Conservation (phyloP, 2,888 invertebrate genomes). For the Lasioglossum morio region DNA sequence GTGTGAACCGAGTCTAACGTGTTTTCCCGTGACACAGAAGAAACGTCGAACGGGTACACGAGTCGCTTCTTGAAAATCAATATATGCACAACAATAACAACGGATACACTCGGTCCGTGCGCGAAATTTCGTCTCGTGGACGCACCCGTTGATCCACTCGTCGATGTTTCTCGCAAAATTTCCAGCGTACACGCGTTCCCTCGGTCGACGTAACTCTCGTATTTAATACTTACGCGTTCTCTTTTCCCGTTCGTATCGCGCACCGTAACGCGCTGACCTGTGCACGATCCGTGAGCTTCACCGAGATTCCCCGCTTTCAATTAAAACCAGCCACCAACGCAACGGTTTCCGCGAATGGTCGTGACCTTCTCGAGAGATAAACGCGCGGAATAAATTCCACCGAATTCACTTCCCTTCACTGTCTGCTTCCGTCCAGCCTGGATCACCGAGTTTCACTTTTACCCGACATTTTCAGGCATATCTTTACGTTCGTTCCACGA, state of each 20-base stretch:
- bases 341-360: conserved; percentile 53
- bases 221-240: conserved; percentile 31
- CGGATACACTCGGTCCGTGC: conserved; percentile 49
- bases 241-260: conserved; percentile 36
- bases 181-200: conserved; percentile 56
- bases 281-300: conserved; percentile 43
- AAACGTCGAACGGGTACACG: conserved; percentile 35
- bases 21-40: conserved; percentile 6
- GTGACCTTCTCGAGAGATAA: conserved; percentile 68
- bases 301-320: conserved; percentile 60
- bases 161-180: conserved; percentile 39
- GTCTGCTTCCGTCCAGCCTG: conserved; percentile 16
- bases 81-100: conserved; percentile 73
- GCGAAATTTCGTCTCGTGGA: conserved; percentile 52
- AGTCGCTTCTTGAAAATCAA: conserved; percentile 70
- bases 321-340: conserved; percentile 54
- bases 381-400: conserved; percentile 37
- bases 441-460: conserved; percentile 71
- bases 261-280: conserved; percentile 39
- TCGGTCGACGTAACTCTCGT: conserved; percentile 11
- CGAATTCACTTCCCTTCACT: conserved; percentile 35
- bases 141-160: conserved; percentile 72
- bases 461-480: conserved; percentile 69
- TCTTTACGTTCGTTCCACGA: conserved; percentile 17
- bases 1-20: conserved; percentile 1